These are phyloP conservation scores for Labia minor DNA, from an alignment of 2,888 invertebrate species.

Conservation along the genomic window DNA sequence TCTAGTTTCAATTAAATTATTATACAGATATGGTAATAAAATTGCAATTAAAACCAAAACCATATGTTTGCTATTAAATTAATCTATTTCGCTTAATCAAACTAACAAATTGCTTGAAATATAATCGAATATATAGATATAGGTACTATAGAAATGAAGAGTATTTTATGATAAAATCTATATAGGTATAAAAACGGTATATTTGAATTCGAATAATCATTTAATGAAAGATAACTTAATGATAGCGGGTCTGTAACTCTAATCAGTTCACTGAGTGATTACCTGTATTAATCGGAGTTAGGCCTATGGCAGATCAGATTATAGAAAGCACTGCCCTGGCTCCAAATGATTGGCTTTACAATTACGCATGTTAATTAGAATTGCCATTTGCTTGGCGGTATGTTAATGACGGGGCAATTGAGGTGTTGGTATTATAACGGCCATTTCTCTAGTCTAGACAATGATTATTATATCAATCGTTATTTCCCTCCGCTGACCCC, in stretches of 20 bases:
- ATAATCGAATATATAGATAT: background rate
- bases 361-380: constrained; percentile 13
- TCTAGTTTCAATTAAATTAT: background rate
- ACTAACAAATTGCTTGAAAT: background rate
- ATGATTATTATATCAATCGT: constrained; percentile 13
- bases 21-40: background rate
- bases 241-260: background rate
- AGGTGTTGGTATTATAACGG: background rate
- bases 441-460: constrained; percentile 1
- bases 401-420: constrained; percentile 2
- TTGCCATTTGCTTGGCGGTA: background rate
- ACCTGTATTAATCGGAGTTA: background rate
- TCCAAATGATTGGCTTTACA: background rate
- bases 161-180: background rate
- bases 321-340: background rate
- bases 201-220: background rate
- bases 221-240: constrained; percentile 13
- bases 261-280: background rate
- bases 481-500: background rate
- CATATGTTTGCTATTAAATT: background rate
- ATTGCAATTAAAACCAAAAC: background rate
- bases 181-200: background rate
- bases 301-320: background rate
- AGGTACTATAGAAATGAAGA: no score
- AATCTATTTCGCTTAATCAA: background rate